phyloP scores from a whole-genome alignment of 2,888 invertebrate species.

The Liopterus haemorrhoidalis region DNA sequence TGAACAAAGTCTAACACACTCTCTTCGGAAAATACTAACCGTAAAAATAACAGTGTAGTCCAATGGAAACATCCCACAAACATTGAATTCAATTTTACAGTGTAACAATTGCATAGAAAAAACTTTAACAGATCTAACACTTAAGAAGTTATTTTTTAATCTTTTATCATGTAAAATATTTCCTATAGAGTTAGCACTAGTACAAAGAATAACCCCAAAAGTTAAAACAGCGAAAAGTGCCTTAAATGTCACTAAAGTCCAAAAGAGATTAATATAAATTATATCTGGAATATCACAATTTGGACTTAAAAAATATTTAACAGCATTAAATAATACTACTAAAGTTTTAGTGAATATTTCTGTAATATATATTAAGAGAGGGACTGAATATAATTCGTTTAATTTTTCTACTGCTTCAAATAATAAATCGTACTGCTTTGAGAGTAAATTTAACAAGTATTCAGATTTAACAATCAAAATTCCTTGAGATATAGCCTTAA shows the following conservation, averaged over 20 bases:
- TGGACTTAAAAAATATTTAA: background rate
- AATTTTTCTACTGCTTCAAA: constrained; percentile 2
- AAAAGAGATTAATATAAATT: background rate
- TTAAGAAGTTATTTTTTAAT: too few relatives aligned
- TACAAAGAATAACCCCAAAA: constrained; percentile 1
- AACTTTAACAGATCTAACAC: too few relatives aligned
- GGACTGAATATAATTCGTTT: background rate
- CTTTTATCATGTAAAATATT: too few relatives aligned
- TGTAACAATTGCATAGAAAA: background rate
- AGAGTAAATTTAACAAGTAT: background rate
- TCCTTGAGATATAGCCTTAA: background rate
- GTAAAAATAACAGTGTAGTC: constrained; percentile 6
- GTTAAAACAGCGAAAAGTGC: background rate
- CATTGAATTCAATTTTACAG: background rate
- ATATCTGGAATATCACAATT: constrained; percentile 1
- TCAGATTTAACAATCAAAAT: background rate
- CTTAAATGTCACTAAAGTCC: background rate
- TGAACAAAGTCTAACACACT: too few relatives aligned
- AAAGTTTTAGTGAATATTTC: background rate
- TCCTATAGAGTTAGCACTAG: too few relatives aligned
- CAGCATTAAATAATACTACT: constrained; percentile 3
- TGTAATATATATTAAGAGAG: background rate
- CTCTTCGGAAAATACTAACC: constrained; percentile 1
- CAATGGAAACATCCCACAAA: constrained; percentile 3
- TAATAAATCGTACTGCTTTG: background rate